phyloP scores from a whole-genome alignment of 2,797 vertebrate species.

The Antennarius maculatus region DNA sequence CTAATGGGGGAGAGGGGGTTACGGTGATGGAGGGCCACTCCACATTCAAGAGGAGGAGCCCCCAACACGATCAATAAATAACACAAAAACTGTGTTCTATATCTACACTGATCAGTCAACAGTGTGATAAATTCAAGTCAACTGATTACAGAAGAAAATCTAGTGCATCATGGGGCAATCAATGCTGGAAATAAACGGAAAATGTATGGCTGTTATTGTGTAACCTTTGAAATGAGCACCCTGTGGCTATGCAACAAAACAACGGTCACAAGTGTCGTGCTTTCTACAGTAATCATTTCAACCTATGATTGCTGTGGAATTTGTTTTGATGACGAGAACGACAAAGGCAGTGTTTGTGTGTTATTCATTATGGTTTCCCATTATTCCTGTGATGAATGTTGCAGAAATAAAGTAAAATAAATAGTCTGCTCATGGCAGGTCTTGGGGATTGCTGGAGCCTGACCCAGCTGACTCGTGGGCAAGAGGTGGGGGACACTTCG shows the following conservation, averaged over 20 bases:
- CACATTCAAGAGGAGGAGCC: conserved; percentile 59
- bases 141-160: conserved; percentile 29
- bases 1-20: conserved; percentile 39
- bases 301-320: conserved; percentile 9
- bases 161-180: conserved; percentile 40
- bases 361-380: neutral
- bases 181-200: conserved; percentile 30
- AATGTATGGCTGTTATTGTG: conserved; percentile 11
- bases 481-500: too few relatives aligned
- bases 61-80: conserved; percentile 43
- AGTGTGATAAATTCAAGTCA: conserved; percentile 19
- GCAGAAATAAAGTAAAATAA: neutral
- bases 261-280: conserved; percentile 5
- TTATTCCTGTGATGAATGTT: neutral
- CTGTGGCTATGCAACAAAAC: conserved; percentile 47
- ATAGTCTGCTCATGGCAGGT: too few relatives aligned
- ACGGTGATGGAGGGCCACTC: conserved; percentile 63
- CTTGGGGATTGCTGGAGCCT: too few relatives aligned
- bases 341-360: too few relatives aligned
- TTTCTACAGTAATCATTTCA: conserved; percentile 11
- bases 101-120: conserved; percentile 27
- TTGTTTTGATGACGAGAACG: neutral
- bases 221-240: conserved; percentile 24
- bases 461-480: too few relatives aligned
- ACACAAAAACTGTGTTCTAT: conserved; percentile 4